Evolutionary conservation across 2,797 vertebrate species (phyloP), one percentile per base, ranked within the genome.

Genomic region (Protosalanx chinensis): DNA sequence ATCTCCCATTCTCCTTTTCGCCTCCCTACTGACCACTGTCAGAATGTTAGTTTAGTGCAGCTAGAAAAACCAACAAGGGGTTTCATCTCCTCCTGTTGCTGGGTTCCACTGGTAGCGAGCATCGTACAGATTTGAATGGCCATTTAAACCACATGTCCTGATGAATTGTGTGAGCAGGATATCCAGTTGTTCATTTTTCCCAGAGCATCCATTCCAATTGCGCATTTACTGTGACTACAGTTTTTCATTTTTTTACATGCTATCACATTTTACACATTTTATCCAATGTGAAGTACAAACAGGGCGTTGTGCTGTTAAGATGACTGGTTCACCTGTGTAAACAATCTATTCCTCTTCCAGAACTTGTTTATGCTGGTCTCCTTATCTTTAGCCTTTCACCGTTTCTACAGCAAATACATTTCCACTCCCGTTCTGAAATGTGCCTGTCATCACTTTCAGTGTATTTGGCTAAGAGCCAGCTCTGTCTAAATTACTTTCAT

Each of bases 351-450:
- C 29, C 79, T 74, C 76, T 73, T 77, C 76, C 76, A 70, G 73
- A 75, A 82, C 88, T 86, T 77, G 85, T 90, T 87, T 74, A 74
- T 81, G 78, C 88, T 76, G 81, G 83, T 82, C 79, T 64, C 67
- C 32, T 74, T 75, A 74, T 85, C 49, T 82, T 41, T 41, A 79
- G 64, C 71, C 60, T 76, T 69, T 79, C 66, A 2, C 79, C 80
- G 76, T 76, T 73, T 60, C 58, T 69, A 75, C 64, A 70, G 68
- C 41, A 59, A 59, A 77, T 77, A 62, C 51, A 80, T 80, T 76
- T 80, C 81, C 78, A 80, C 78, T 46, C 72, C 84, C 74, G 72
- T 87, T 78, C 80, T 80, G 68, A 79, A 74, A 81, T 68, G 82
- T 80, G 73, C 73, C 78, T 71, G 82, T 67, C 74, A 79, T 71